Evolutionary conservation across 2,888 invertebrate species (phyloP), one percentile per base, ranked within the genome.

Genomic region (Carpatolechia fugitivella): DNA sequence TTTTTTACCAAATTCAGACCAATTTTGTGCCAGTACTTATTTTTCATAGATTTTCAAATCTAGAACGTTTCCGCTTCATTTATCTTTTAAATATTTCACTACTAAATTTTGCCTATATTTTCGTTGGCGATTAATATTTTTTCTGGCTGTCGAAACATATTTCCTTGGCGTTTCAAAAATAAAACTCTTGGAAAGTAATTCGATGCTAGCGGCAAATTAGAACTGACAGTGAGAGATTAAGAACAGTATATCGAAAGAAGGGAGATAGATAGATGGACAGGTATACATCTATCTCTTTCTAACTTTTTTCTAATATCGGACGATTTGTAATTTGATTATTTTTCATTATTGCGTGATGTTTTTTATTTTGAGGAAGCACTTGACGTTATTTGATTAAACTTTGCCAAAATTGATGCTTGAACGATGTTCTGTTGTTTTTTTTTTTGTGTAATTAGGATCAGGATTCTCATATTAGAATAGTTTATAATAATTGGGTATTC

Each of bases 171-270:
- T 75, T 79, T 78, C 78, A 68, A 82, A 87, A 88, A 88, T 84
- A 89, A 86, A 86, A 85, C 80, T 78, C 82, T 78, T 73, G 73
- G 79, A 80, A 84, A 77, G 88, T 87, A 90, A 89, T 82, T 76
- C 80, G 89, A 90, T 77, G 80, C 85, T 72, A 68, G 76, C 72
- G 74, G 76, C 81, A 90, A 90, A 90, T 90, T 88, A 89, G 86
- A 80, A 78, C 82, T 80, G 89, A 90, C 89, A 85, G 83, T 89
- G 89, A 90, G 85, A 87, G 84, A 90, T 90, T 88, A 89, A 83
- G 85, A 80, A 78, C 74, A 46, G 31, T 31, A 47, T 81, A 76
- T 77, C 67, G 74, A 69, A 68, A 70, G 62, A 62, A 65, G 65
- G 62, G 70, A 64, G 67, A 72, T 31, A 31, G 46, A 46, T 8